Base-by-base conservation (phyloP, 2,113 vertebrate species). In the Cinclus cinclus region DNA sequence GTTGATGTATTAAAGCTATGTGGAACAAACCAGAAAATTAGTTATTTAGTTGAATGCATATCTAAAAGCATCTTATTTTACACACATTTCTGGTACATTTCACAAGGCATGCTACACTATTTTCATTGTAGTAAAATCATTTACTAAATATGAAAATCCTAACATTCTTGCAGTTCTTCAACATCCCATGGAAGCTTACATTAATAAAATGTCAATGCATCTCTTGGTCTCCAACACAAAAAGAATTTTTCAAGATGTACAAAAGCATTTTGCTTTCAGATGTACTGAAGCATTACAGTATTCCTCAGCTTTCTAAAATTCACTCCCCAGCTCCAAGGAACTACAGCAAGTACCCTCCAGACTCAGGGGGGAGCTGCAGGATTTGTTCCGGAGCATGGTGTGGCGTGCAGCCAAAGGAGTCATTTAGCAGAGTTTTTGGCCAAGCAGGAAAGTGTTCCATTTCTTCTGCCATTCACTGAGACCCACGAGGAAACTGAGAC, bases 381-480 rank as follows among this genome's bases (percentile, higher is more conserved):
- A 94, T 92, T 93, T 91, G 46, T 78, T 91, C 94, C 81, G 0
- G 3, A 92, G 41, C 21, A 16, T 3, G 0, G n/a, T 0, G 11
- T 87, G 93, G 89, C 90, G 0, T 33, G 18, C 47, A 70, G 94
- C 96, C 85, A 95, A 60, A 86, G 55, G 49, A 91, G 82, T 95
- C 62, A 92, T 69, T 96, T 90, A 92, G 87, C 3, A 2, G 67
- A 78, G 46, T 8, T 96, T 88, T 73, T 59, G 74, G 83, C 92
- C 91, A 95, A 95, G 95, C 85, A 95, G 94, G 95, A 94, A 92
- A 96, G 90, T 35, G 56, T 92, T 95, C 78, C 81, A 52, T 96
- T 95, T 83, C 87, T 95, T 94, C 92, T 92, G 77, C 78, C 90
- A 87, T 96, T 97, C 95, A 96, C 53, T 69, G 65, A 91, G 68